Evolutionary conservation across 2,113 vertebrate species (phyloP), one percentile per base, ranked within the genome.

Genomic region (Orthonyx spaldingii): DNA sequence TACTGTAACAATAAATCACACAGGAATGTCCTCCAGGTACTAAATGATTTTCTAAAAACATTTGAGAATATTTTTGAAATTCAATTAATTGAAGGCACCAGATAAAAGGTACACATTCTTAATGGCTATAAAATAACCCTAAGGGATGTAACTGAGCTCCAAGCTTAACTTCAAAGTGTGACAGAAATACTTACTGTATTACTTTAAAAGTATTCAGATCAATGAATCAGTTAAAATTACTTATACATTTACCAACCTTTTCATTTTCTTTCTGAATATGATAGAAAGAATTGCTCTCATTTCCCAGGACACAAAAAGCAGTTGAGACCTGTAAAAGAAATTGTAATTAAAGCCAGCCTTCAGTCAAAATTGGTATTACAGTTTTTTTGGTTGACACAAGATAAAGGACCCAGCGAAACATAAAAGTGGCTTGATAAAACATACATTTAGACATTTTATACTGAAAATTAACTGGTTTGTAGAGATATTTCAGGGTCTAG

Each of bases 21-120:
- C 86, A 94, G 87, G 95, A 96, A 97, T 96, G 97, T 97, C 94
- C 97, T 97, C 97, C 95, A 96, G 97, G 96, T 97, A 90, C 69
- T 86, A 93, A 95, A 96, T 94, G 90, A 94, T 97, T 97, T 98
- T 97, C 97, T 95, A 93, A 96, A 96, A 94, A 90, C 89, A 96
- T 97, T 98, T 97, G 95, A 94, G 97, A 97, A 98, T 97, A 97
- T 98, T 98, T 97, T 95, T 98, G 97, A 98, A 98, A 98, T 98
- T 98, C 98, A 98, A 98, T 98, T 98, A 98, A 98, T 98, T 97
- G 98, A 97, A 98, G 97, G 98, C 97, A 97, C 94, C 94, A 98
- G 98, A 98, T 98, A 98, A 98, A 98, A 98, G 98, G 98, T 97
- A 97, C 96, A 97, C 93, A 95, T 94, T 95, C 97, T 97, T 98